A percentile compares a stretch with the other conserved stretches of the same genome.
These are phyloP conservation scores for Synanthedon myopaeformis DNA, from an alignment of 2,888 invertebrate species.

Conservation along the genomic window DNA sequence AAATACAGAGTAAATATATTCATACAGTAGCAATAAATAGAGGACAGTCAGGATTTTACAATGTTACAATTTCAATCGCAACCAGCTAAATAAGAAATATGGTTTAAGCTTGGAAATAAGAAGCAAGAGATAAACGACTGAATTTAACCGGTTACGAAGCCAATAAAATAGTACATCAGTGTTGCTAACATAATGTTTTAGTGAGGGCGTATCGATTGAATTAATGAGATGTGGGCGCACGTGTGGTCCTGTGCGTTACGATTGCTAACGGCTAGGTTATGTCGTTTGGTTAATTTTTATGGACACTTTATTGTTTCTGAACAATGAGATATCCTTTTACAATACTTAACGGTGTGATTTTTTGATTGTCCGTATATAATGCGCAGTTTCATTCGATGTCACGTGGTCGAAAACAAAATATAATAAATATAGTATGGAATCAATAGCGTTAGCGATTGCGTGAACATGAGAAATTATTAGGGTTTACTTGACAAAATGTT, in stretches of 20 bases:
- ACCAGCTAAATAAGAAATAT: background rate
- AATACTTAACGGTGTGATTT: slow-evolving; percentile 10
- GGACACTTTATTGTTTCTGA: slow-evolving; percentile 42
- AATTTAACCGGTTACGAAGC: slow-evolving; percentile 31
- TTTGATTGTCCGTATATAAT: slow-evolving; percentile 5
- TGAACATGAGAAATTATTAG: background rate
- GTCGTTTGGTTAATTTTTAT: slow-evolving; percentile 34
- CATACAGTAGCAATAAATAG: background rate
- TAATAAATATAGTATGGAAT: background rate
- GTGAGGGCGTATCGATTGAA: slow-evolving; percentile 61
- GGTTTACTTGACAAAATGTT: slow-evolving; percentile 20
- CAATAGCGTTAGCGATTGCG: background rate
- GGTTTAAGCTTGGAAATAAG: background rate
- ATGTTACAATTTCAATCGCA: background rate
- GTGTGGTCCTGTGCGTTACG: slow-evolving; percentile 56
- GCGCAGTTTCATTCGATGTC: slow-evolving; percentile 14
- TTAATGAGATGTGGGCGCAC: slow-evolving; percentile 65
- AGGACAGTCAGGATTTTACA: background rate
- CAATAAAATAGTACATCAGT: slow-evolving; percentile 44
- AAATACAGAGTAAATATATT: background rate
- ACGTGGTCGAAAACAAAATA: background rate
- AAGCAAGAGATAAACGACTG: slow-evolving; percentile 13
- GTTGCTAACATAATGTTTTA: slow-evolving; percentile 52
- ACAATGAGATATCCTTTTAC: slow-evolving; percentile 48
- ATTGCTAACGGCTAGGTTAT: slow-evolving; percentile 44